Evolutionary conservation across 2,113 vertebrate species (phyloP).

Genomic region (Carollia perspicillata): DNA sequence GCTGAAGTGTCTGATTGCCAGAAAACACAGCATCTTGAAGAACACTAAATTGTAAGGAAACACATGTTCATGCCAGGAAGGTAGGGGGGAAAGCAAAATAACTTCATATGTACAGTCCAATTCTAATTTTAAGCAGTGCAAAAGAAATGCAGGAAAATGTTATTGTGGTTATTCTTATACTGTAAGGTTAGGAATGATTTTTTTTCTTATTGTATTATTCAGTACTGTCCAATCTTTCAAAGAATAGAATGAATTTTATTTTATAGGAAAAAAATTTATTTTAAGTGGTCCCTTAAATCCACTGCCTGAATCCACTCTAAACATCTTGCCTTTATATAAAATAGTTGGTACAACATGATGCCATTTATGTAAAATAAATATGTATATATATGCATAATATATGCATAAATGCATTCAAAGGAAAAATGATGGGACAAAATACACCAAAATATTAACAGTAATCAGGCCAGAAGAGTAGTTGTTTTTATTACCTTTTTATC

Average conservation of each 20-base stretch:
- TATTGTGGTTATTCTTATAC: background rate
- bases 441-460: background rate
- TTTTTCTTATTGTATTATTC: background rate
- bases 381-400: background rate
- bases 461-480: background rate
- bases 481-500: background rate
- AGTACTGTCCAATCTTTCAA: background rate
- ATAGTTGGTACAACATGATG: background rate
- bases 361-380: background rate
- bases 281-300: background rate
- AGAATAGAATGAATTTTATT: background rate
- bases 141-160: background rate
- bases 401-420: background rate
- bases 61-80: background rate
- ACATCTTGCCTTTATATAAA: background rate
- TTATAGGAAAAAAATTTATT: background rate
- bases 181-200: background rate
- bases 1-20: background rate
- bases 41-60: background rate
- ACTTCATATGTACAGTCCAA: background rate
- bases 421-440: background rate
- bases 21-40: background rate
- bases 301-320: background rate
- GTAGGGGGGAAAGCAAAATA: background rate
- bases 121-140: background rate